Evolutionary conservation across 2,888 invertebrate species (phyloP).

Genomic region (Synanthedon myopaeformis): DNA sequence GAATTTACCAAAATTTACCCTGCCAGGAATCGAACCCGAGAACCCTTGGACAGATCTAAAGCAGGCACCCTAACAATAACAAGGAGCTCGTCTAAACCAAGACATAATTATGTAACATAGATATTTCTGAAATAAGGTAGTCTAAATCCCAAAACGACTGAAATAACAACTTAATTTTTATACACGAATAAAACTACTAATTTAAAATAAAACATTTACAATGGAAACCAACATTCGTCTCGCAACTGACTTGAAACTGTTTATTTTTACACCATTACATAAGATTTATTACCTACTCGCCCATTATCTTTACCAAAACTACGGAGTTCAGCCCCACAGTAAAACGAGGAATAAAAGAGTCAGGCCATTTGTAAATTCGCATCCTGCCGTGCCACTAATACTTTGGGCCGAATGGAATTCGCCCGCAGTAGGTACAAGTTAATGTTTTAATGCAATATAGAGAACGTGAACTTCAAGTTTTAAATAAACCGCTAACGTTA

Average conservation of each 20-base stretch:
- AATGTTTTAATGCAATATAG: not conserved
- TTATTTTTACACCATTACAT: slow-evolving; percentile 45
- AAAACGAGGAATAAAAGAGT: slow-evolving; percentile 21
- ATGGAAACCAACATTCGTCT: slow-evolving; percentile 16
- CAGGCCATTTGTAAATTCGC: slow-evolving; percentile 29
- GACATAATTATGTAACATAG: no score
- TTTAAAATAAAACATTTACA: slow-evolving; percentile 13
- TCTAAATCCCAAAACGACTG: no score
- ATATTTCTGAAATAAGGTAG: no score
- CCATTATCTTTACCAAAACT: slow-evolving; percentile 37
- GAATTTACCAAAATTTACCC: no score
- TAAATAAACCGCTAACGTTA: no score
- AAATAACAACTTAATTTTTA: not conserved
- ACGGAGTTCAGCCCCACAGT: slow-evolving; percentile 28
- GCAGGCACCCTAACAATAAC: no score
- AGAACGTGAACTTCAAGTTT: no score
- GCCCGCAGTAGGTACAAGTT: not conserved
- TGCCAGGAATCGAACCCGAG: no score
- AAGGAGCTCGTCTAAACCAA: no score
- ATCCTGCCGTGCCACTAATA: slow-evolving; percentile 14
- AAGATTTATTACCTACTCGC: slow-evolving; percentile 37
- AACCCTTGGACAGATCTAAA: no score
- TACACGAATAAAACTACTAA: not conserved
- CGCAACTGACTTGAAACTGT: slow-evolving; percentile 26
- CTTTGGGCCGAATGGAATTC: not conserved